These are phyloP conservation scores for Glyptemys insculpta DNA, from an alignment of 2,797 vertebrate species.

Conservation along the genomic window DNA sequence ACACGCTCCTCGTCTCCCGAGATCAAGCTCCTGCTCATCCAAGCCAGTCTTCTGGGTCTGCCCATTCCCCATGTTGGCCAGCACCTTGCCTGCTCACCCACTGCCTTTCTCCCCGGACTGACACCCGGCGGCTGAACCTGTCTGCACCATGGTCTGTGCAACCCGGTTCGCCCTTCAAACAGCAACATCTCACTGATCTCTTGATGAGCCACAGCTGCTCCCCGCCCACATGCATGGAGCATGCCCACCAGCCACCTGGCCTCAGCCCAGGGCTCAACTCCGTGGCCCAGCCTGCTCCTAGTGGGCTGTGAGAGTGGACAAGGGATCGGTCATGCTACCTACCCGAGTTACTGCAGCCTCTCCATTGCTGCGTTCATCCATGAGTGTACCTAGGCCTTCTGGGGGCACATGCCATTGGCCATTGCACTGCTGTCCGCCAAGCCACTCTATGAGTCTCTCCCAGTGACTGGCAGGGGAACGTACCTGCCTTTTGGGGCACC, in stretches of 20 bases:
- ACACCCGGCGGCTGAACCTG: no score
- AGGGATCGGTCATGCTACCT: neutral
- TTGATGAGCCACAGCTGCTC: no score
- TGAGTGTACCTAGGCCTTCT: neutral
- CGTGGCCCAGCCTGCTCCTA: neutral
- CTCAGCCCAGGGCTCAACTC: neutral
- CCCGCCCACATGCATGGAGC: neutral
- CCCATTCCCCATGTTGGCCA: no score
- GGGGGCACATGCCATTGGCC: neutral
- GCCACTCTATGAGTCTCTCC: neutral
- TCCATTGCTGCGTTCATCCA: neutral
- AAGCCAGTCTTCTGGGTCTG: no score
- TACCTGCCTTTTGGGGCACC: neutral
- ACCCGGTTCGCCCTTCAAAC: no score
- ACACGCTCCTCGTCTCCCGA: no score
- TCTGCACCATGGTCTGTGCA: no score
- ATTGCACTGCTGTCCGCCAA: rapidly evolving
- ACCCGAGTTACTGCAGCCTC: neutral
- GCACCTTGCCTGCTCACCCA: no score
- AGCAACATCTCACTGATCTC: no score
- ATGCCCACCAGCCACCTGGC: neutral
- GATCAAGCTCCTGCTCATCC: no score
- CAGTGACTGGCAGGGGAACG: neutral
- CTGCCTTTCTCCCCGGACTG: no score
- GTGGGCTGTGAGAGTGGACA: neutral